These are phyloP conservation scores for Drosophila biarmipes DNA, from an alignment of 1,140 invertebrate genomes.

Conservation along the genomic window DNA sequence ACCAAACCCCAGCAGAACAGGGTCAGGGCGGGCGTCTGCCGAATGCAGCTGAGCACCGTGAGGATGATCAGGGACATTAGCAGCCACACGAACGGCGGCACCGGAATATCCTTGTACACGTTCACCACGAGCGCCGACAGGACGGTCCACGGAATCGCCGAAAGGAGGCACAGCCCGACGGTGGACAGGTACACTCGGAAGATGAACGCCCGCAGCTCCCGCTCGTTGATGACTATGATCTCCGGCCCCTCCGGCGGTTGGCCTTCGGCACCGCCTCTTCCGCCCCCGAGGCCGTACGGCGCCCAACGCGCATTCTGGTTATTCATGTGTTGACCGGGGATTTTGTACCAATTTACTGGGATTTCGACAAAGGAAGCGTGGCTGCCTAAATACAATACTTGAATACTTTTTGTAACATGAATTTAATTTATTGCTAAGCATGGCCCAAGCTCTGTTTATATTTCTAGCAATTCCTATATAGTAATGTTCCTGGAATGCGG, in stretches of 20 bases:
- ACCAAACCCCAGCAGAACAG: slow-evolving; percentile 8
- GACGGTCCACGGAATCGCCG: slow-evolving; percentile 19
- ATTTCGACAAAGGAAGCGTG: slow-evolving; percentile 1
- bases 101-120: neutral
- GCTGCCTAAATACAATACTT: neutral
- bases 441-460: too few species aligned
- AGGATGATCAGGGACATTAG: slow-evolving; percentile 1
- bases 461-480: too few species aligned
- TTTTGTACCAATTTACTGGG: neutral
- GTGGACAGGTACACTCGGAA: slow-evolving; percentile 9
- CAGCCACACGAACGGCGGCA: slow-evolving; percentile 22
- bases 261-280: neutral
- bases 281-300: neutral
- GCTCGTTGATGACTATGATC: neutral
- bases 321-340: slow-evolving; percentile 12
- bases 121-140: neutral
- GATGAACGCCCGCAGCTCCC: neutral
- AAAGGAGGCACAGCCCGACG: neutral
- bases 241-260: neutral
- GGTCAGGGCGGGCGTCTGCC: neutral
- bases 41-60: slow-evolving; percentile 9
- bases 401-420: too few species aligned
- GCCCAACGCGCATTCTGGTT: neutral
- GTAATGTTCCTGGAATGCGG: too few species aligned
- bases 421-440: too few species aligned